phyloP scores from a whole-genome alignment of 2,113 vertebrate genomes.

The Chionomys nivalis region DNA sequence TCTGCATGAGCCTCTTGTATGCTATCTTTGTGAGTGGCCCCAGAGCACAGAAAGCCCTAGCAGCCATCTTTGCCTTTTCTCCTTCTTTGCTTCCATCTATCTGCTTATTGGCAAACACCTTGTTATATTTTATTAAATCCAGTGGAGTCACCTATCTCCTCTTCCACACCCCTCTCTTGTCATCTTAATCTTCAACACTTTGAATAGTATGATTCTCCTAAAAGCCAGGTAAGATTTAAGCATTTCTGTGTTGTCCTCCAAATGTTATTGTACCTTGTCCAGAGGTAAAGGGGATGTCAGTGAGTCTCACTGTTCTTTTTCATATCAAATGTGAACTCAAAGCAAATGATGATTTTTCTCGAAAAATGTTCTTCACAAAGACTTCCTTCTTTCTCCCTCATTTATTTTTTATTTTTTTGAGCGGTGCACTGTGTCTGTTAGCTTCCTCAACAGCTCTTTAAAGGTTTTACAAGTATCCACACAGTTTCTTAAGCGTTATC shows the following conservation, averaged over 20 bases:
- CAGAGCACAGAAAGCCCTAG: background rate
- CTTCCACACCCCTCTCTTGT: background rate
- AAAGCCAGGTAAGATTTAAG: background rate
- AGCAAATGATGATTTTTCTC: background rate
- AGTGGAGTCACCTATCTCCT: background rate
- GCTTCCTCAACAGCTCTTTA: background rate
- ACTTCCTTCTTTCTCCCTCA: background rate
- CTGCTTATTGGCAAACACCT: background rate
- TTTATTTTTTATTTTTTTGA: background rate
- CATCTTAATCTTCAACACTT: background rate
- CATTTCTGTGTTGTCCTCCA: background rate
- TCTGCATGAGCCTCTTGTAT: fast-evolving
- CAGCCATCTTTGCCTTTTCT: too few species aligned
- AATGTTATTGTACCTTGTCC: background rate
- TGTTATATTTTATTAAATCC: background rate
- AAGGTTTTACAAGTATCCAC: background rate
- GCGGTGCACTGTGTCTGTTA: background rate
- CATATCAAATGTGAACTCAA: background rate
- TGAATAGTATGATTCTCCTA: background rate
- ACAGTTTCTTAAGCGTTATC: background rate
- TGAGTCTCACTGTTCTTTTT: background rate
- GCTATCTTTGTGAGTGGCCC: fast-evolving
- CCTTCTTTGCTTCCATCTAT: background rate
- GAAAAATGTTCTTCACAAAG: background rate
- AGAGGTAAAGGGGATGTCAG: background rate